Evolutionary conservation across 2,888 invertebrate genomes (phyloP), one percentile per base, ranked within the genome.

Genomic region (Sarcophaga carnaria): DNA sequence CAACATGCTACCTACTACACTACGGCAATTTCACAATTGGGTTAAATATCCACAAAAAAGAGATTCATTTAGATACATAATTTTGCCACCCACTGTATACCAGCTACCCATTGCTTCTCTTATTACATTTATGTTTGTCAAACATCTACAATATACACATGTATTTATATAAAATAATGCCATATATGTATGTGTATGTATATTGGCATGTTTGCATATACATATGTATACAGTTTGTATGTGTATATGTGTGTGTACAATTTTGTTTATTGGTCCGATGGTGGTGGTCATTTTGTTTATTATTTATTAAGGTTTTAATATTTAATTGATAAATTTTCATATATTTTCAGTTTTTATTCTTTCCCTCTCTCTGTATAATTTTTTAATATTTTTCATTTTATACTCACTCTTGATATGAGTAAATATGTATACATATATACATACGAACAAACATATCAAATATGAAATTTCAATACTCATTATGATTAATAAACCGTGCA

Each of bases 261-360:
- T 67, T 63, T 45, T 76, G 25, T 77, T 67, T 77, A 27, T 72
- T 64, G 59, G 22, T 84, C 63, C 63, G 79, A 75, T 79, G 84
- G 87, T 81, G 22, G 79, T 77, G 84, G 87, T 81, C 71, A 84
- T 78, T 87, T 79, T 86, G 75, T 87, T 81, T 82, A 79, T 82
- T 86, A 87, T 87, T 87, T 87, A 87, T 87, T 81, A 87, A 87
- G 79, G 78, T 87, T 87, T 87, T 84, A 87, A 87, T 82, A 87
- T 84, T 82, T 82, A 87, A 87, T 87, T 84, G 81, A 84, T 79
- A 84, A 76, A 75, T 76, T 84, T 77, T 80, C 76, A 59, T 70
- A 81, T 64, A 47, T 49, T 69, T 77, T 79, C 17, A 12, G 22
- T 25, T 45, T 22, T 76, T 66, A 12, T 37, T 62, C 14, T 64